phyloP scores from a whole-genome alignment of 2,888 invertebrate genomes.

The Synergus japonicus region DNA sequence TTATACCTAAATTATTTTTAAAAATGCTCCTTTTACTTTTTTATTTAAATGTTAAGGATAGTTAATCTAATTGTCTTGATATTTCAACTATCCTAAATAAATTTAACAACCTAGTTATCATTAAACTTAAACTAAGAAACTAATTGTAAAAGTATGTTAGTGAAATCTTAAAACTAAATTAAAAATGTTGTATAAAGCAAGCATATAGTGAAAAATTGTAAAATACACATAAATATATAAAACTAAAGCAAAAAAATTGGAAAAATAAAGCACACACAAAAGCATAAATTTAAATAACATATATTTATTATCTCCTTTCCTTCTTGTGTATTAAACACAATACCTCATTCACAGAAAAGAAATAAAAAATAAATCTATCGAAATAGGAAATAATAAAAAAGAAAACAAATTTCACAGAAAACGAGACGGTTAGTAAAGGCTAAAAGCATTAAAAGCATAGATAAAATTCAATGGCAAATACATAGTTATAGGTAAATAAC shows the following conservation, averaged over 20 bases:
- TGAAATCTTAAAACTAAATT: background rate
- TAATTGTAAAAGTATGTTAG: background rate
- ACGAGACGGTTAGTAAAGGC: conserved; percentile 15
- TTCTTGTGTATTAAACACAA: background rate
- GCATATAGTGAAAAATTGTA: background rate
- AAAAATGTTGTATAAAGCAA: background rate
- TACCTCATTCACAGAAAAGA: background rate
- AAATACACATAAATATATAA: background rate
- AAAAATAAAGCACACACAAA: background rate
- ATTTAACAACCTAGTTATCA: background rate
- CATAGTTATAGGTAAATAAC: background rate
- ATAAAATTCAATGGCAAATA: conserved; percentile 25
- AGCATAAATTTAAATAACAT: background rate
- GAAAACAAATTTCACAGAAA: background rate
- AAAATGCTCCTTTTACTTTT: background rate
- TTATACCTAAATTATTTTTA: background rate
- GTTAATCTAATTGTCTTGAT: background rate
- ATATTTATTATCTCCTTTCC: background rate
- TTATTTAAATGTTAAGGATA: background rate
- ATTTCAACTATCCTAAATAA: background rate
- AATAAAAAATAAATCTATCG: background rate
- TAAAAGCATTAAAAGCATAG: conserved; percentile 2
- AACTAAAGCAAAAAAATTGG: background rate
- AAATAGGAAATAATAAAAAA: background rate
- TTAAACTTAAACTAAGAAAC: background rate